A percentile compares a stretch with the other conserved stretches of the same genome.
phyloP scores from a whole-genome alignment of 2,113 vertebrate genomes.

The Athene cunicularia region DNA sequence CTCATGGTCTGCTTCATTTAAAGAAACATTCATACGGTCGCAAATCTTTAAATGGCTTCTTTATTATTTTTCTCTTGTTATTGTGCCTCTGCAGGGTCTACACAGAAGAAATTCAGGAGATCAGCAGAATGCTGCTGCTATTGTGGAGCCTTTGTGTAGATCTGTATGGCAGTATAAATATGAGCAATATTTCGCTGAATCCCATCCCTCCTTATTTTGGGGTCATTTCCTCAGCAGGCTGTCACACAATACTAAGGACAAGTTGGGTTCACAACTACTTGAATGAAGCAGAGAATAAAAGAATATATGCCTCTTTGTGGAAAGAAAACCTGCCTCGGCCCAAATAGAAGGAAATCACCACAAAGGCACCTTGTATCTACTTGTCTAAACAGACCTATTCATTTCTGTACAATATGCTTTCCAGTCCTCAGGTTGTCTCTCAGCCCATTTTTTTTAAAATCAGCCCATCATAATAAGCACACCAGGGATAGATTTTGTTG shows the following conservation, averaged over 20 bases:
- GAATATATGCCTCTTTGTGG: slow-evolving; percentile 65
- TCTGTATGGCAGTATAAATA: slow-evolving; percentile 72
- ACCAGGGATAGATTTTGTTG: slow-evolving; percentile 32
- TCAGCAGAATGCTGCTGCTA: slow-evolving; percentile 72
- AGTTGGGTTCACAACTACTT: slow-evolving; percentile 73
- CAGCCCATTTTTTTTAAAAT: slow-evolving; percentile 20
- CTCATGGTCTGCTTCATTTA: slow-evolving; percentile 65
- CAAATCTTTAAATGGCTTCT: slow-evolving; percentile 73
- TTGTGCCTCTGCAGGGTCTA: slow-evolving; percentile 69
- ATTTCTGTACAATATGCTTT: slow-evolving; percentile 50
- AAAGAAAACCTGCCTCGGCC: slow-evolving; percentile 68
- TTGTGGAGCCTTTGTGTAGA: slow-evolving; percentile 74
- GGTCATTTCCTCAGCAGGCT: slow-evolving; percentile 79
- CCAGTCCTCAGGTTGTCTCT: slow-evolving; percentile 36
- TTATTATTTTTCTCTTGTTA: slow-evolving; percentile 75
- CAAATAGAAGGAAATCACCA: slow-evolving; percentile 71
- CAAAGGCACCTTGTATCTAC: slow-evolving; percentile 56
- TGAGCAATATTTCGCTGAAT: slow-evolving; percentile 76
- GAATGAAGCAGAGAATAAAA: slow-evolving; percentile 80
- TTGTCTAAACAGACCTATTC: slow-evolving; percentile 69
- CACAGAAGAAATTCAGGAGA: slow-evolving; percentile 75
- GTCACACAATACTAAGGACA: slow-evolving; percentile 72
- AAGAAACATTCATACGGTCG: slow-evolving; percentile 57
- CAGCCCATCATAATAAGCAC: slow-evolving; percentile 33
- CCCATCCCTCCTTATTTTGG: slow-evolving; percentile 76